Base-by-base conservation (phyloP, 2,113 vertebrate species). In the Ailurus styani region DNA sequence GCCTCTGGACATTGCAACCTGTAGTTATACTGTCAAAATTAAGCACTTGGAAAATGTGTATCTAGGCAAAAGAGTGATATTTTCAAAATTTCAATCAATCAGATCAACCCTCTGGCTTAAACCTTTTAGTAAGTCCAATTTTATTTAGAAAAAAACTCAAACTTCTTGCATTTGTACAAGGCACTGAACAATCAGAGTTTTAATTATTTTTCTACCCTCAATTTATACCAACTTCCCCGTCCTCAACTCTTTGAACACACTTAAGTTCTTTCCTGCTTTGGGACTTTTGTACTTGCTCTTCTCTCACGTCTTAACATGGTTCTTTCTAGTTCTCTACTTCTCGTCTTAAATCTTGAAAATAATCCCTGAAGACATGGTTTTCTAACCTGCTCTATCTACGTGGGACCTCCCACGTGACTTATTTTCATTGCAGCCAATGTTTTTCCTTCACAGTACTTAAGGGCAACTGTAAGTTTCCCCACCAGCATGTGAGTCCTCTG, bases 41-140 rank as follows among this genome's bases (percentile, higher is more conserved):
- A 93, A 90, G 29, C 68, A 90, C 62, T 73, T 52, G 62, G 42
- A 97, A 96, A 96, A 89, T 37, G 25, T 84, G 23, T 29, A 87
- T n/a, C 37, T 81, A 93, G 87, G 52, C 6, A 75, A 73, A 91
- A 70, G 37, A 92, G 54, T 90, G 68, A 1, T 55, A 90, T 62
- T 87, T 93, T 93, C 20, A 97, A 94, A 98, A 87, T 10, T 84
- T 62, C 42, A 47, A 29, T 75, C 52, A 87, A 83, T 77, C 34
- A 72, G 13, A 82, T 55, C 27, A 90, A 89, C 68, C 73, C n/a
- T 12, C 45, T 73, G 34, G 68, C 72, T 21, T 57, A 77, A 95
- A 37, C 8, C 15, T 96, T 75, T 93, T 21, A 64, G 90, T 34
- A 82, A 3, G 9, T 55, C 31, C 37, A 88, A 37, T 31, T 87